A percentile compares a stretch with the other conserved stretches of the same genome.
These are phyloP conservation scores for Pandion haliaetus DNA, from an alignment of 2,113 vertebrate species.

Conservation along the genomic window DNA sequence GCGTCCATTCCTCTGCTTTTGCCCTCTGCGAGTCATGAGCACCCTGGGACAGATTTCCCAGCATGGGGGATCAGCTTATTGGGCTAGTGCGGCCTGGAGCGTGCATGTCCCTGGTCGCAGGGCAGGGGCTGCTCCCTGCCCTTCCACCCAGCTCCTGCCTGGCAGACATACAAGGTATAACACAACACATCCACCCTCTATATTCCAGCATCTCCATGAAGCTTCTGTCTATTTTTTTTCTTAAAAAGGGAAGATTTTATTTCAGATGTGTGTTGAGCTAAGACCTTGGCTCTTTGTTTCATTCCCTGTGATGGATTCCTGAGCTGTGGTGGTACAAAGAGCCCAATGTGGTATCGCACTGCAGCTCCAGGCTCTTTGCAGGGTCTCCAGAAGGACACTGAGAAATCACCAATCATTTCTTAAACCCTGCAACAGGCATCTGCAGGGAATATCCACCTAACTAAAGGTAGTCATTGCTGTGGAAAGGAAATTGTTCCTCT, in stretches of 20 bases:
- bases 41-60: background rate
- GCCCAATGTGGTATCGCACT: accelerated
- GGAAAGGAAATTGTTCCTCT: background rate
- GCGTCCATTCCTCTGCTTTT: background rate
- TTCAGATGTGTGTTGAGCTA: accelerated
- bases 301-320: background rate
- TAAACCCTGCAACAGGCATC: background rate
- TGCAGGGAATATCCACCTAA: background rate
- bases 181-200: background rate
- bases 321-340: background rate
- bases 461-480: accelerated
- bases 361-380: background rate
- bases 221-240: accelerated
- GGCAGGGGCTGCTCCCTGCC: background rate
- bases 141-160: background rate
- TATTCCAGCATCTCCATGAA: background rate
- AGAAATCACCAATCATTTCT: background rate
- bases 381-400: background rate
- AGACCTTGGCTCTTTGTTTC: background rate
- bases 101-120: accelerated
- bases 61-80: background rate
- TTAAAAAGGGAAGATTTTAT: background rate
- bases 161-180: accelerated
- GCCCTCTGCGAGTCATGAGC: accelerated
- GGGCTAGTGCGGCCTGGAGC: background rate